Evolutionary conservation across 2,113 vertebrate genomes (phyloP).

Genomic region (Panthera uncia): DNA sequence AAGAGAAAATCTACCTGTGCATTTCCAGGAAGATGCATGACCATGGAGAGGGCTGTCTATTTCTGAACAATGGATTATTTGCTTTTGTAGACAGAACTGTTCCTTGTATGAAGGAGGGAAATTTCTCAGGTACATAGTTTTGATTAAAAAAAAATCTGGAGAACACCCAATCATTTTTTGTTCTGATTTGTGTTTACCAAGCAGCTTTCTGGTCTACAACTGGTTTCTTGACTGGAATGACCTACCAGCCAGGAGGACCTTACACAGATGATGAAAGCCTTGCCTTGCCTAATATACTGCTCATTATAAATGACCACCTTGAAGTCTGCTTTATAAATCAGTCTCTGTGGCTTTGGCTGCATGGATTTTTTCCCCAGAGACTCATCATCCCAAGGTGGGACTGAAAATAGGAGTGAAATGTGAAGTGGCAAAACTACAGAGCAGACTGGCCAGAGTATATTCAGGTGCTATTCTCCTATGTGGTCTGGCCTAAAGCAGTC

Average conservation of each 20-base stretch:
- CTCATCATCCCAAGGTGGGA: background rate
- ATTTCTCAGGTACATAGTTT: conserved; percentile 35
- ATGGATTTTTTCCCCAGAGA: conserved; percentile 20
- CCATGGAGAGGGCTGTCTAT: background rate
- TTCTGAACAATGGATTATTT: background rate
- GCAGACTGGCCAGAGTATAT: background rate
- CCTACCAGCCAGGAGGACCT: background rate
- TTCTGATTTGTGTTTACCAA: background rate
- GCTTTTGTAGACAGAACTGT: conserved; percentile 12
- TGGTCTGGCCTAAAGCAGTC: background rate
- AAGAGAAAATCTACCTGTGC: background rate
- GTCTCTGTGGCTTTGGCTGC: background rate
- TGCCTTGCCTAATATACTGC: conserved; percentile 4
- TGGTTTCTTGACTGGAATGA: conserved; percentile 2
- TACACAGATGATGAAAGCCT: background rate
- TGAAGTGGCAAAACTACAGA: conserved; percentile 2
- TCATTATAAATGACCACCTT: background rate
- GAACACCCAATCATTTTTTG: background rate
- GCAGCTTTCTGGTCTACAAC: conserved; percentile 13
- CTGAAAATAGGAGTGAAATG: conserved; percentile 30
- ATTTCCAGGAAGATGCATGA: background rate
- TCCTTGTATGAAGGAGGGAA: background rate
- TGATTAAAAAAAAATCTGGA: background rate
- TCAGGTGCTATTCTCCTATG: background rate
- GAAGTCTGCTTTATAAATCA: conserved; percentile 44